Evolutionary conservation across 2,888 invertebrate species (phyloP), one percentile per base, ranked within the genome.

Genomic region (Cephus pygmeus): DNA sequence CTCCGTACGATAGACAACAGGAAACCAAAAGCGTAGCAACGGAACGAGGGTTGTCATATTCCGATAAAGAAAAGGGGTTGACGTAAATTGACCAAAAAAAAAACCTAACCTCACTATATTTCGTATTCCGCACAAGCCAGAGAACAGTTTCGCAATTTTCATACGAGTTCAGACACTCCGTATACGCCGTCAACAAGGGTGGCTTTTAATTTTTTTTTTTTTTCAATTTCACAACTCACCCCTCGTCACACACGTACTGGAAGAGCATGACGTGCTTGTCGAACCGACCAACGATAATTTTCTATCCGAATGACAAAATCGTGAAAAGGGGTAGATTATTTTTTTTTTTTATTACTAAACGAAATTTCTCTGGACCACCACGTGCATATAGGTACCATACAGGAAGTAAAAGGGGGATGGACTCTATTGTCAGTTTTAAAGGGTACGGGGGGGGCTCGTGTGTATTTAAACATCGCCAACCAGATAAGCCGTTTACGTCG

Each of bases 401-500:
- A 23, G 56, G 23, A 23, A 56, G 56, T 56, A 56, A 56, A 9
- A 9, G 23, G 23, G 23, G 23, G 56, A 6, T 2, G 1, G 23
- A 56, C 23, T 56, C 40, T 56, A 56, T 56, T 56, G 56, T 56
- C 56, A 23, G 2, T 56, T 23, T 23, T 23, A 9, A 23, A 56
- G 56, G 23, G 23, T 9, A 56, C 9, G 31, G 40, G 30, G n/a
- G 35, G 30, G 79, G 76, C 69, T 75, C 77, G 79, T 80, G 75
- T 77, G 82, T 81, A 83, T 85, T 79, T 80, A 83, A 79, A 78
- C 80, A 80, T 84, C 79, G 81, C 40, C 33, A 76, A 69, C 15
- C 73, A 81, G 85, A 85, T 85, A 86, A 85, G 83, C 81, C 76
- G 78, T 85, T 85, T 78, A 79, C 77, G 56, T 56, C 56, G 56